Evolutionary conservation across 2,797 vertebrate species (phyloP).

Genomic region (Myiotriccus ornatus): DNA sequence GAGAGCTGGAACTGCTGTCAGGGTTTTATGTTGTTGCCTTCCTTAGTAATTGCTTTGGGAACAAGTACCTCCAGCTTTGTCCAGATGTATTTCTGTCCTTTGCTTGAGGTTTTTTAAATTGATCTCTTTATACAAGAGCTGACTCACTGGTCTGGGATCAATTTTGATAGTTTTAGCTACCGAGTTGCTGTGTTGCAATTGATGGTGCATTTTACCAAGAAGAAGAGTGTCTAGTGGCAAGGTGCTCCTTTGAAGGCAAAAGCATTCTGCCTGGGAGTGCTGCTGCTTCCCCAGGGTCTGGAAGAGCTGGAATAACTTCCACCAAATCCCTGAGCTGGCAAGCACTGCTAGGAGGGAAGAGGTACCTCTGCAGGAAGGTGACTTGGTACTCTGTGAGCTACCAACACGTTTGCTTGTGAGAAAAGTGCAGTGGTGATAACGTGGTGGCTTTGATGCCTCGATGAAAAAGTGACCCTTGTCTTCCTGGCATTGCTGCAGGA

Average conservation of each 20-base stretch:
- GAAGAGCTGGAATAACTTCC: not conserved
- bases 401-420: not conserved
- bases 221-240: no score
- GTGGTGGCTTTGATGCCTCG: not conserved
- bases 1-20: not conserved
- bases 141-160: not conserved
- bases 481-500: rapidly evolving
- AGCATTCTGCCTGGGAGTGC: not conserved
- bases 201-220: not conserved
- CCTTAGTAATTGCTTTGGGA: not conserved
- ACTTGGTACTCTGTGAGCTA: not conserved
- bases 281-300: not conserved
- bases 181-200: not conserved
- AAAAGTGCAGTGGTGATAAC: not conserved
- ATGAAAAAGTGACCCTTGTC: not conserved
- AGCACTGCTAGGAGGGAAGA: not conserved
- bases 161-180: not conserved
- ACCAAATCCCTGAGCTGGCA: not conserved
- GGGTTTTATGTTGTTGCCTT: not conserved
- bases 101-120: not conserved
- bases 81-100: not conserved
- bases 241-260: not conserved
- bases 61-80: not conserved
- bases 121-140: not conserved
- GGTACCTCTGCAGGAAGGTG: not conserved